Evolutionary conservation across 2,113 vertebrate genomes (phyloP), one percentile per base, ranked within the genome.

Genomic region (Apteryx mantelli): DNA sequence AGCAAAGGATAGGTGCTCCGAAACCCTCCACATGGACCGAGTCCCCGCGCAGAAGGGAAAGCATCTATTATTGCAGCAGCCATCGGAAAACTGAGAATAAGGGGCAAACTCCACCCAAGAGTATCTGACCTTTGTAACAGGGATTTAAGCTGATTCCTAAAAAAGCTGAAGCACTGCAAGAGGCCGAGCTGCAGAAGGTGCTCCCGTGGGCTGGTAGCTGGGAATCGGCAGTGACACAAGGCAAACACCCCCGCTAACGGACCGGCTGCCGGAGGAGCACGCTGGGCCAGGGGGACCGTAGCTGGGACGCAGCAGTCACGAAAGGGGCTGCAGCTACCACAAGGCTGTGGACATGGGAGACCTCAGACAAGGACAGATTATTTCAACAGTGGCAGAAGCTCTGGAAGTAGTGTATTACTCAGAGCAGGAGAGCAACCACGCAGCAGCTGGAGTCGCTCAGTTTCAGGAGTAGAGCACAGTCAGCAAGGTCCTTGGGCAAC

Each of bases 231-330:
- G n/a, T 1, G 2, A 7, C 6, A 21, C 4, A 0, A 17, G 19
- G 11, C 34, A 60, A 18, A 81, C 34, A 18, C 0, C 0, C 24
- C 40, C 28, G 46, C 42, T 61, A 26, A 28, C 6, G 21, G 38
- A 13, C 34, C 0, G 0, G 46, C 15, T 19, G 5, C 13, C 1
- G 9, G 50, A 0, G 0, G 9, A 18, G 81, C 3, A 34, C 7
- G 38, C 0, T 2, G 21, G 15, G 16, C 66, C 24, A 22, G 2
- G 1, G n/a, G 19, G 17, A 8, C 46, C 21, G 32, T 1, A 1
- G 9, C 20, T 28, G 42, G 0, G 0, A 21, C 55, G 30, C 60
- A 50, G 50, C 0, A 0, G 14, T 5, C 21, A 18, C 18, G 3
- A 8, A 48, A 12, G 18, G 5, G 5, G 13, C 55, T 13, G 38